These are phyloP conservation scores for Aphelocoma coerulescens DNA, from an alignment of 2,113 vertebrate species.

Conservation along the genomic window DNA sequence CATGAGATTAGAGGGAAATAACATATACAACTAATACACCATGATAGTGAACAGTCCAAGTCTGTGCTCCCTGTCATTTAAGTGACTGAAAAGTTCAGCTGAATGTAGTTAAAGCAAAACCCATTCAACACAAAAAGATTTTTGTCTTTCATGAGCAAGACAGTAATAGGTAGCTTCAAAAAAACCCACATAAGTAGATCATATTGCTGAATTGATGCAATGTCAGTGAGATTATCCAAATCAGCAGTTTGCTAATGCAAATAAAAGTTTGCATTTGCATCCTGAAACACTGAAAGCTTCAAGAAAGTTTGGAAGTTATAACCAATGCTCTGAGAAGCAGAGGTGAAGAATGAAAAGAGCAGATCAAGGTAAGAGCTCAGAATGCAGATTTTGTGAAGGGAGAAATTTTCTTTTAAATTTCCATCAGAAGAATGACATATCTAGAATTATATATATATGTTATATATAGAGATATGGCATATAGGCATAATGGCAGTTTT, in stretches of 20 bases:
- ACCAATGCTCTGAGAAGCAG: neutral
- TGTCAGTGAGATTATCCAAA: neutral
- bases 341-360: neutral
- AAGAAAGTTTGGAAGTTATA: neutral
- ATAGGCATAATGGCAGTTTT: neutral
- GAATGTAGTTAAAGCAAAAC: neutral
- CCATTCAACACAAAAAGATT: neutral
- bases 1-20: neutral
- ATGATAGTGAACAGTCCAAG: neutral
- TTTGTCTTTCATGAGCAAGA: neutral
- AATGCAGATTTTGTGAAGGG: neutral
- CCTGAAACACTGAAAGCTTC: neutral
- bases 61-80: neutral
- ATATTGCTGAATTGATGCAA: neutral
- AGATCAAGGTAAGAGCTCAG: neutral
- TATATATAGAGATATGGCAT: neutral
- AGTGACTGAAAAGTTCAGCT: neutral
- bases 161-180: neutral
- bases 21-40: rapidly evolving
- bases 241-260: neutral
- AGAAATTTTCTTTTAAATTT: neutral
- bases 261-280: neutral
- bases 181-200: rapidly evolving
- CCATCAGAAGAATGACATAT: neutral
- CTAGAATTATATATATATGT: neutral